These are phyloP conservation scores for Dipodomys stephensi DNA, from an alignment of 2,113 vertebrate genomes.

Conservation along the genomic window DNA sequence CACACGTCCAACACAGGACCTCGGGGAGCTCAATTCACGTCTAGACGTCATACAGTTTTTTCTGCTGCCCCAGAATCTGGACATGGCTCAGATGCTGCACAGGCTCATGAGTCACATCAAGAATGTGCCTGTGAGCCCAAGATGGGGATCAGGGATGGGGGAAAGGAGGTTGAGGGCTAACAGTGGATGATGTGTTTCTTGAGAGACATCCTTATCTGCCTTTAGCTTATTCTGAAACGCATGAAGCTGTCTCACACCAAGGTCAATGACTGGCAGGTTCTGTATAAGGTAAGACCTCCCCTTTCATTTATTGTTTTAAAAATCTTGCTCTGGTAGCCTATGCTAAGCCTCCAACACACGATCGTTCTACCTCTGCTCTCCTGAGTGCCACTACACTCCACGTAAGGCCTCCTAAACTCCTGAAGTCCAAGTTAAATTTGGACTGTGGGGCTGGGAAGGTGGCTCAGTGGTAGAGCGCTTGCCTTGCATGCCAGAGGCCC, in stretches of 20 bases:
- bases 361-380: not conserved
- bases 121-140: conserved; percentile 92
- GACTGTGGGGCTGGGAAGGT: not conserved
- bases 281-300: conserved; percentile 89
- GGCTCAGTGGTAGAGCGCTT: too few species aligned
- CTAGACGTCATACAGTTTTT: conserved; percentile 97
- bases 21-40: conserved; percentile 91
- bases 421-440: not conserved
- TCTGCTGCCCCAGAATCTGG: conserved; percentile 91
- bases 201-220: conserved; percentile 12
- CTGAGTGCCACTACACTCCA: not conserved
- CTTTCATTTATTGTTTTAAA: not conserved
- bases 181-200: not conserved
- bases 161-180: not conserved
- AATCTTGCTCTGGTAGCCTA: not conserved
- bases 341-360: not conserved
- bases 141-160: not conserved
- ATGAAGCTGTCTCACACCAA: conserved; percentile 95
- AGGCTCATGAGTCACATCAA: conserved; percentile 93
- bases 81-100: conserved; percentile 91
- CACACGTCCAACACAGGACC: conserved; percentile 91
- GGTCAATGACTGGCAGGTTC: conserved; percentile 94
- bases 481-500: too few species aligned
- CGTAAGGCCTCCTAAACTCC: conserved; percentile 7
- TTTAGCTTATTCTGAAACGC: conserved; percentile 92